phyloP scores from a whole-genome alignment of 2,797 vertebrate species.

The Hoplostethus atlanticus region DNA sequence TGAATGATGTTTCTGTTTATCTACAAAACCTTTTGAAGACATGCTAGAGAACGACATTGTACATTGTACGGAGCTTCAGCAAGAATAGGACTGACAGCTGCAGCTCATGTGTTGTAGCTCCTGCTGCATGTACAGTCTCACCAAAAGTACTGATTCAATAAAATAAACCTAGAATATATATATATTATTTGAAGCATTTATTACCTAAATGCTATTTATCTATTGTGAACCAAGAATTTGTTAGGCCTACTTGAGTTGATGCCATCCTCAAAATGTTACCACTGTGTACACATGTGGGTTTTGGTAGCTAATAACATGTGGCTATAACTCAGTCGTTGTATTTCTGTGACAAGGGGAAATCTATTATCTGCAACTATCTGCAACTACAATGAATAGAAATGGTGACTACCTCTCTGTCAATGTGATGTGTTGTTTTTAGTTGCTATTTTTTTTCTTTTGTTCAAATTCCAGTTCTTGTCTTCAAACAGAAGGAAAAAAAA shows the following conservation, averaged over 20 bases:
- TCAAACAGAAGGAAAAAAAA: background rate
- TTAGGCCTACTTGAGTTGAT: background rate
- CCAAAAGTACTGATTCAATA: slow-evolving; percentile 3
- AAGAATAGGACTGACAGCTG: background rate
- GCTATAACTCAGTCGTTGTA: background rate
- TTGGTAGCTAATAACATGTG: background rate
- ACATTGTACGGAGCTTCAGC: background rate
- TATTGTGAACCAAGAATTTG: background rate
- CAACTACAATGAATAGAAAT: slow-evolving; percentile 17
- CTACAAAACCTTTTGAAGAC: slow-evolving; percentile 1
- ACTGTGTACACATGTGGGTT: slow-evolving; percentile 5
- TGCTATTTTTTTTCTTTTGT: slow-evolving; percentile 13
- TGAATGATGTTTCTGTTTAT: slow-evolving; percentile 2
- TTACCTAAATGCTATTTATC: too few relatives aligned
- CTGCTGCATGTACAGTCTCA: slow-evolving; percentile 12
- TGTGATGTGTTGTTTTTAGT: background rate
- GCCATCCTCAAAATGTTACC: background rate
- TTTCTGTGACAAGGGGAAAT: background rate
- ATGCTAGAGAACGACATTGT: background rate
- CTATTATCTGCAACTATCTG: slow-evolving; percentile 6
- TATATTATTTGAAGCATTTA: background rate
- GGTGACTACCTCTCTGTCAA: slow-evolving; percentile 26
- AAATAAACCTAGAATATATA: background rate
- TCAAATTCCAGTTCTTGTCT: background rate
- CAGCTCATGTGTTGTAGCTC: slow-evolving; percentile 1